Conservation (phyloP, 2,113 vertebrate genomes). For the Syngnathus typhle region DNA sequence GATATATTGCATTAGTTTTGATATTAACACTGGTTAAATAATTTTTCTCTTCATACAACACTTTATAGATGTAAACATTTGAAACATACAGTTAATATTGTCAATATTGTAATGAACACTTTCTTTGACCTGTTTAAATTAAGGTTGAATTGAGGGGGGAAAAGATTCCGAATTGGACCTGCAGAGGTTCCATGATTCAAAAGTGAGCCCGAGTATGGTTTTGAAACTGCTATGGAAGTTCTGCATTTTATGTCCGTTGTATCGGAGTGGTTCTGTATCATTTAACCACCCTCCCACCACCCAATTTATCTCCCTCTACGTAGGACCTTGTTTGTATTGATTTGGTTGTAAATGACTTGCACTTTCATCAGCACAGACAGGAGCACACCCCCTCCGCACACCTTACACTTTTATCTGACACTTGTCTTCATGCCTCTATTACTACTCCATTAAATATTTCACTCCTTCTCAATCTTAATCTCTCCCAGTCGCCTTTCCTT, state of each 20-base stretch:
- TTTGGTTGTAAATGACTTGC: constrained; percentile 39
- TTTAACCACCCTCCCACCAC: neutral
- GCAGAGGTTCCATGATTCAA: too few relatives aligned
- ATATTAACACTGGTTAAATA: neutral
- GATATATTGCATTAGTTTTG: too few relatives aligned
- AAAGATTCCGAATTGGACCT: too few relatives aligned
- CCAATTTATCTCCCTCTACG: neutral
- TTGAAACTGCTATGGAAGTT: neutral
- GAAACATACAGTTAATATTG: too few relatives aligned
- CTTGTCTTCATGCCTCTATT: constrained; percentile 33
- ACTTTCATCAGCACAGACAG: constrained; percentile 20
- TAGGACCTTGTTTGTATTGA: constrained; percentile 27
- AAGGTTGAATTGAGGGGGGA: too few relatives aligned
- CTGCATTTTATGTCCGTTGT: too few relatives aligned
- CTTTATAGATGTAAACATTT: too few relatives aligned
- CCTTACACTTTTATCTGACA: constrained; percentile 22
- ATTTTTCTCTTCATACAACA: too few relatives aligned
- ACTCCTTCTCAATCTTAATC: constrained; percentile 36
- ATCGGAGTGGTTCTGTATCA: neutral
- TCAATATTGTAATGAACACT: too few relatives aligned
- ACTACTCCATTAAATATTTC: constrained; percentile 30
- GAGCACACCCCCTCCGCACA: constrained; percentile 8
- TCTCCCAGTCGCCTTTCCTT: constrained; percentile 17
- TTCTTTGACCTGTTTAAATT: too few relatives aligned
- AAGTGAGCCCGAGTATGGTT: neutral